Base-by-base conservation (phyloP, 2,888 invertebrate genomes). In the Ptychoptera albimana region DNA sequence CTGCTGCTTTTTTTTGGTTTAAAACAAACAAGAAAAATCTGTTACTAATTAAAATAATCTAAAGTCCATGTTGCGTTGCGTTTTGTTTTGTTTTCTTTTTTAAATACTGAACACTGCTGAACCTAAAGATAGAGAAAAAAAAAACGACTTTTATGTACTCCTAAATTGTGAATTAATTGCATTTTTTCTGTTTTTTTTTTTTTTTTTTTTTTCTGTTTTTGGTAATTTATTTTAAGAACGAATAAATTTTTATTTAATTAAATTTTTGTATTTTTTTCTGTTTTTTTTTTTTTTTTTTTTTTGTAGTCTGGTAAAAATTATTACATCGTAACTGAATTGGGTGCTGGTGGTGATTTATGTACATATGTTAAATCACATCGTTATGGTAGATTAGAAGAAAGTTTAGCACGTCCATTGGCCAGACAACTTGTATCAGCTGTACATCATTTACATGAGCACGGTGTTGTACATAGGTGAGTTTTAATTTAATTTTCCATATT, bases 321-420 rank as follows among this genome's bases (percentile, higher is more conserved):
- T 58, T 83, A 80, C 63, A 70, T 82, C 56, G 79, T 81, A 55
- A 76, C 78, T 61, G 83, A 83, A 63, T 70, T 79, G 52, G 79
- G 79, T 11, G 68, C 72, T 40, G 82, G 82, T 43, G 80, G 81
- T 12, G 81, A 82, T 63, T 71, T 83, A 49, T 76, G 77, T 60
- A 67, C 69, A 39, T 73, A 74, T 63, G 73, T 81, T 55, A 73
- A 74, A 57, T 64, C 67, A n/a, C 74, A 74, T 52, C 66, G 66
- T 44, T 60, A 59, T 58, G 70, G 67, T 56, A 70, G 70, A 62
- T 66, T 73, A 55, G 69, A 70, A 47, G 78, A 77, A 62, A 59
- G 63, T 45, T 60, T 68, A 47, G 70, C 77, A 29, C 66, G 71
- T 51, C 60, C 64, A 10, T 75, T 75, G 53, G 74, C 74, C 46